These are phyloP conservation scores for Rhagonycha lutea DNA, from an alignment of 2,888 invertebrate species.

Conservation along the genomic window DNA sequence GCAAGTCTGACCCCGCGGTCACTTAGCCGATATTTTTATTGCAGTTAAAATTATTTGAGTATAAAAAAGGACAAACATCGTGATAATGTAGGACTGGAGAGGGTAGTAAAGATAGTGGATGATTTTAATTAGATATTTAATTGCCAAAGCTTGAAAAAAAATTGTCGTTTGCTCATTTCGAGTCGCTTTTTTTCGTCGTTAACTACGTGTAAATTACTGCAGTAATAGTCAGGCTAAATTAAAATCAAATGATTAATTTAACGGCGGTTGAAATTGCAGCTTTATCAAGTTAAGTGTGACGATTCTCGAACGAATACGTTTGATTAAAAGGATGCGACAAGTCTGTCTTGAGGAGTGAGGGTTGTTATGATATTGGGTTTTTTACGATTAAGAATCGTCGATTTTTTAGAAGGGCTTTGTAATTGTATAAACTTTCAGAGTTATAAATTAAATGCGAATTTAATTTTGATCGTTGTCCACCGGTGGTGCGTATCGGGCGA, in stretches of 20 bases:
- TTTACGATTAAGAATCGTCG: background rate
- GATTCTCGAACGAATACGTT: conserved; percentile 35
- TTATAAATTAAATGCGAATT: conserved; percentile 20
- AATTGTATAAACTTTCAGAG: background rate
- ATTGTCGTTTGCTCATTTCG: conserved; percentile 46
- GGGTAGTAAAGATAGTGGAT: conserved; percentile 42
- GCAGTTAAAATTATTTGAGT: conserved; percentile 1
- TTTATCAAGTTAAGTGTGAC: conserved; percentile 48
- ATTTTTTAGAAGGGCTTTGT: background rate
- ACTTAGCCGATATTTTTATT: background rate
- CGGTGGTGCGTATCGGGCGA: conserved; percentile 18
- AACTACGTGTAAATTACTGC: conserved; percentile 51
- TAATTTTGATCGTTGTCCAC: conserved; percentile 22
- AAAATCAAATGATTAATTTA: conserved; percentile 54
- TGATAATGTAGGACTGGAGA: conserved; percentile 21
- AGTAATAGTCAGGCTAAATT: conserved; percentile 51
- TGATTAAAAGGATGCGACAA: conserved; percentile 32
- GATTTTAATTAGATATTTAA: conserved; percentile 52
- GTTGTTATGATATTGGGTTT: background rate
- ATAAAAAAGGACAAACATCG: conserved; percentile 17
- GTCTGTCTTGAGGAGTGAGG: conserved; percentile 1
- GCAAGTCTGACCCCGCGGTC: background rate
- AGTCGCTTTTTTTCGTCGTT: conserved; percentile 45
- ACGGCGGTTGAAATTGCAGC: conserved; percentile 50
- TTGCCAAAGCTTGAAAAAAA: conserved; percentile 46